phyloP scores from a whole-genome alignment of 2,113 vertebrate species.

The Ovibos moschatus region DNA sequence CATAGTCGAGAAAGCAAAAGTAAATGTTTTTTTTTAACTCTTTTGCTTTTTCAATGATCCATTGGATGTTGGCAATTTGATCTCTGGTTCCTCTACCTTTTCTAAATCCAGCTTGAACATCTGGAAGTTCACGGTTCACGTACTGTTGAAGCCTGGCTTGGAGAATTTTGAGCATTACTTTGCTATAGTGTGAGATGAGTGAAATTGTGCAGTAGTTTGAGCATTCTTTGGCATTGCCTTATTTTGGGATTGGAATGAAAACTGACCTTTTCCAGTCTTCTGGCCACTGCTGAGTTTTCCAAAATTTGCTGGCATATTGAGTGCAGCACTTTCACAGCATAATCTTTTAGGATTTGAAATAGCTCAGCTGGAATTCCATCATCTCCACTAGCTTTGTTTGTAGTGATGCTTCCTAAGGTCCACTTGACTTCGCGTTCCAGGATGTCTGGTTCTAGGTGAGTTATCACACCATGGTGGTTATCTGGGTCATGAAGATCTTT shows the following conservation, averaged over 20 bases:
- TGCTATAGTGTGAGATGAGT: not conserved
- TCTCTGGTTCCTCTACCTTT: not conserved
- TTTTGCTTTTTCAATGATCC: not conserved
- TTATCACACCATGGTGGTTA: not conserved
- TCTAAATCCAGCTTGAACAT: not conserved
- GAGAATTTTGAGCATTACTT: not conserved
- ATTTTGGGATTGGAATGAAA: not conserved
- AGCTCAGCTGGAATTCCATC: not conserved
- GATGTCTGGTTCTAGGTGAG: not conserved
- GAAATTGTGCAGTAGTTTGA: not conserved
- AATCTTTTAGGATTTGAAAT: not conserved
- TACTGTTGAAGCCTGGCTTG: not conserved
- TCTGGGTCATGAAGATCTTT: not conserved
- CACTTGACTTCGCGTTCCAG: rapidly evolving
- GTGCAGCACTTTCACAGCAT: not conserved
- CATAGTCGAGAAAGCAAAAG: not conserved
- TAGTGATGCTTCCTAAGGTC: not conserved
- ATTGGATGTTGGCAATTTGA: not conserved
- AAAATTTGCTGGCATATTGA: not conserved
- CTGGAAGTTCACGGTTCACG: too few species aligned
- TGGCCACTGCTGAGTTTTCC: not conserved
- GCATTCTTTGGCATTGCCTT: not conserved
- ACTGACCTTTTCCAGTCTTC: not conserved
- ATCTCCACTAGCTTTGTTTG: not conserved
- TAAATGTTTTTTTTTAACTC: not conserved